Evolutionary conservation across 2,113 vertebrate genomes (phyloP).

Genomic region (Halichoeres trimaculatus): DNA sequence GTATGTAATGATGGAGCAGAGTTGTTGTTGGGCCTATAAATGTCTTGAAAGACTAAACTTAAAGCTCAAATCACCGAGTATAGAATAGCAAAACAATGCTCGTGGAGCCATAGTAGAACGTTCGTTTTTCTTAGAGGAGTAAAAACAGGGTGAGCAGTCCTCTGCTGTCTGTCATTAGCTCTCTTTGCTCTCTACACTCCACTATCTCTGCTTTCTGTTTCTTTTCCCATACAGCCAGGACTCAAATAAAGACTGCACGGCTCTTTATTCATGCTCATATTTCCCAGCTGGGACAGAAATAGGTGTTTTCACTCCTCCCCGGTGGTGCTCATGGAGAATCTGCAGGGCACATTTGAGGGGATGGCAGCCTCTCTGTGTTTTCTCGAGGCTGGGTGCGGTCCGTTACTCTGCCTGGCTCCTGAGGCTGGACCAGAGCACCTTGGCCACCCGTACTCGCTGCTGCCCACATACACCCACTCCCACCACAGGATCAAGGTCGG

Average conservation of each 20-base stretch:
- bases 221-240: slow-evolving; percentile 38
- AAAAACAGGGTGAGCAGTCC: slow-evolving; percentile 42
- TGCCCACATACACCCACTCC: slow-evolving; percentile 63
- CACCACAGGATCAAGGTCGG: slow-evolving; percentile 65
- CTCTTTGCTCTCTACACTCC: slow-evolving; percentile 27
- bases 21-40: slow-evolving; percentile 30
- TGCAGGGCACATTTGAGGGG: slow-evolving; percentile 54
- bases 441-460: slow-evolving; percentile 74
- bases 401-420: slow-evolving; percentile 55
- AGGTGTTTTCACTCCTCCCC: slow-evolving; percentile 64
- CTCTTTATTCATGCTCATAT: slow-evolving; percentile 48
- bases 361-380: slow-evolving; percentile 67
- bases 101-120: slow-evolving; percentile 17
- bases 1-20: slow-evolving; percentile 6
- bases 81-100: slow-evolving; percentile 49
- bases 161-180: slow-evolving; percentile 63
- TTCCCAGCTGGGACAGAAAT: slow-evolving; percentile 76
- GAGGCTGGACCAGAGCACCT: slow-evolving; percentile 64
- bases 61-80: slow-evolving; percentile 19
- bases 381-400: slow-evolving; percentile 74
- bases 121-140: slow-evolving; percentile 36
- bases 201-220: slow-evolving; percentile 40
- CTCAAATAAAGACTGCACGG: slow-evolving; percentile 36
- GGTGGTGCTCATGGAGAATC: slow-evolving; percentile 35
- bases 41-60: slow-evolving; percentile 11